Evolutionary conservation across 2,888 invertebrate species (phyloP).

Genomic region (Adelognathus sp.): DNA sequence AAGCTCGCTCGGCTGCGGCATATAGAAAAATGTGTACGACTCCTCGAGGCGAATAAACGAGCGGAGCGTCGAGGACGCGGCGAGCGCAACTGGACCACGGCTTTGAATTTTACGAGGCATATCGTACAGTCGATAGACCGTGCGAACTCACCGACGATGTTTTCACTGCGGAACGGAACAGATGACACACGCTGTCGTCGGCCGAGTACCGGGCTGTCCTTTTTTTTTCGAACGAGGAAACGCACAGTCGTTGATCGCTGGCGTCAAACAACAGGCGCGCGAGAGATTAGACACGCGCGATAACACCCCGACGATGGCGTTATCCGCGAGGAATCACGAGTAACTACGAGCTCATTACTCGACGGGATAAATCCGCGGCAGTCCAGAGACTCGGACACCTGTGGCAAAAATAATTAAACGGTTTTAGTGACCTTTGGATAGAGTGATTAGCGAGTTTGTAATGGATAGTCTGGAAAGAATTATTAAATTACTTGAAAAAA

Average conservation of each 20-base stretch:
- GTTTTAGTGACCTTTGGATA: neutral
- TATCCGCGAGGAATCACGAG: conserved; percentile 13
- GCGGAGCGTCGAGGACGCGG: neutral
- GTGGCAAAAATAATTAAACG: neutral
- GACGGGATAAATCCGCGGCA: neutral
- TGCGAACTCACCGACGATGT: neutral
- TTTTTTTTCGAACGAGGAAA: neutral
- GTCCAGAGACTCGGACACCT: neutral
- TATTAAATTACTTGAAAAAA: too few species aligned
- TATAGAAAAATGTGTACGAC: neutral
- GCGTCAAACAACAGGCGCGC: neutral
- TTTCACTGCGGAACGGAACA: neutral
- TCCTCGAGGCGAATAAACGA: neutral
- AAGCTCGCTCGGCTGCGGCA: neutral
- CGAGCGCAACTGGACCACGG: neutral
- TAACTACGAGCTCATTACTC: conserved; percentile 16
- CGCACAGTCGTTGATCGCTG: neutral
- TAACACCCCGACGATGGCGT: neutral
- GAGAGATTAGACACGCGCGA: neutral
- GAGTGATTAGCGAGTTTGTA: neutral
- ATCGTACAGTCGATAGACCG: neutral
- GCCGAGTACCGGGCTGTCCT: too few species aligned
- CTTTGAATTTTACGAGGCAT: neutral
- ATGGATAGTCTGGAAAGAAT: too few species aligned
- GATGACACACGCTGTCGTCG: neutral